Conservation (phyloP, 2,888 invertebrate genomes). For the Biston betularia region DNA sequence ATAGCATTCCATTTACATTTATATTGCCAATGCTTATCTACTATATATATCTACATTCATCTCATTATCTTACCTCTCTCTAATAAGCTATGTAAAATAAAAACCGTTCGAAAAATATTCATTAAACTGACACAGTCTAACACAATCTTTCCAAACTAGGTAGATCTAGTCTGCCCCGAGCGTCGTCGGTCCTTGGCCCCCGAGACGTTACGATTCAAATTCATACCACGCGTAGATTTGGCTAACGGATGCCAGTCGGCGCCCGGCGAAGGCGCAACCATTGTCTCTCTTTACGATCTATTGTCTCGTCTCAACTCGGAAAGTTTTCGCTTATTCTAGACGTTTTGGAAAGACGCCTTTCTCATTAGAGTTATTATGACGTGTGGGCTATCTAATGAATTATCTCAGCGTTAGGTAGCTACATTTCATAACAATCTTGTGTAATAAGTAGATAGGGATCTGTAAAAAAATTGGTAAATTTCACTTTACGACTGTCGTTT, state of each 20-base stretch:
- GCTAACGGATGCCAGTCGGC: conserved; percentile 63
- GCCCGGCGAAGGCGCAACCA: conserved; percentile 43
- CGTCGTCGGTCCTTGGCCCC: conserved; percentile 37
- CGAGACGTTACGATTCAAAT: conserved; percentile 62
- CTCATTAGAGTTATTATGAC: conserved; percentile 34
- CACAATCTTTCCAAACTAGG: not conserved
- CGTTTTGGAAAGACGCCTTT: conserved; percentile 39
- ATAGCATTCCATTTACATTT: no score
- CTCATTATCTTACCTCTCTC: no score
- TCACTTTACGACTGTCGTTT: conserved; percentile 4
- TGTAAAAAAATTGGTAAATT: conserved; percentile 3
- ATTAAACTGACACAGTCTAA: not conserved
- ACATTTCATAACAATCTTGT: conserved; percentile 11
- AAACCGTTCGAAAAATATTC: conserved; percentile 4
- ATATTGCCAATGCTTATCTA: not conserved
- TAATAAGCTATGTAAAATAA: not conserved
- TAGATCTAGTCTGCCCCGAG: conserved; percentile 4
- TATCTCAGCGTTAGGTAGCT: not conserved
- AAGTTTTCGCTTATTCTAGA: conserved; percentile 44
- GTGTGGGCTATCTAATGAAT: conserved; percentile 14
- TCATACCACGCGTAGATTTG: conserved; percentile 61
- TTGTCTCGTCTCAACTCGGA: conserved; percentile 39
- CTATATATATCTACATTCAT: not conserved
- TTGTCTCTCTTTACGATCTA: conserved; percentile 52
- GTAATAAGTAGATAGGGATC: conserved; percentile 4